Conservation (phyloP, 2,113 vertebrate genomes). For the Notarius quadriscutis region DNA sequence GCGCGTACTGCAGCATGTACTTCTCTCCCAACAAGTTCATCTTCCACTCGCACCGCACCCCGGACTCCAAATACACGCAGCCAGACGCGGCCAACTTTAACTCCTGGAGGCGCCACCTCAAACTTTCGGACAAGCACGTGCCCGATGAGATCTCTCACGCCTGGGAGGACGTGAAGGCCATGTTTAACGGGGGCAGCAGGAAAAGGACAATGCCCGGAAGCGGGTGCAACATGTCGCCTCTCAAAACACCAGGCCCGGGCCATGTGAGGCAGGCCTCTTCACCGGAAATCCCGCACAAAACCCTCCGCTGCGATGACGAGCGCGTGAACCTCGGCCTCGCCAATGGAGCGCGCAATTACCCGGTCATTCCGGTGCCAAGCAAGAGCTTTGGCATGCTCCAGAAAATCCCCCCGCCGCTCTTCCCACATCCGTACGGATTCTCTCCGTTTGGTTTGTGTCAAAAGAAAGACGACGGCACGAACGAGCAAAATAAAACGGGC, state of each 20-base stretch:
- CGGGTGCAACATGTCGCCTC: constrained; percentile 67
- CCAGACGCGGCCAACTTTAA: constrained; percentile 92
- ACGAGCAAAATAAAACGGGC: constrained; percentile 66
- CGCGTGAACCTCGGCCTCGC: constrained; percentile 66
- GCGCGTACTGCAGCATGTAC: constrained; percentile 88
- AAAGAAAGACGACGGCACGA: constrained; percentile 83
- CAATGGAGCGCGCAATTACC: constrained; percentile 81
- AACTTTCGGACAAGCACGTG: constrained; percentile 82
- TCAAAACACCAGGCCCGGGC: constrained; percentile 66
- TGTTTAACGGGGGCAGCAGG: constrained; percentile 94
- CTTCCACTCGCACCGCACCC: constrained; percentile 88
- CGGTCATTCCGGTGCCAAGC: constrained; percentile 93
- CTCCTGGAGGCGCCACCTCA: constrained; percentile 90
- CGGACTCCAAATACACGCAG: constrained; percentile 88
- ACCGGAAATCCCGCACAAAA: constrained; percentile 76
- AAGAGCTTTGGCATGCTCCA: constrained; percentile 92
- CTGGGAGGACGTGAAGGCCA: constrained; percentile 97
- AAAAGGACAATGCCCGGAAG: constrained; percentile 87
- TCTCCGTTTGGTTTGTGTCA: constrained; percentile 90
- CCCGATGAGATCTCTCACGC: constrained; percentile 86
- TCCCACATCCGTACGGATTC: constrained; percentile 89
- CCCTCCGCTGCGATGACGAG: constrained; percentile 74
- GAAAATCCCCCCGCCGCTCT: constrained; percentile 87
- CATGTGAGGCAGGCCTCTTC: constrained; percentile 61
- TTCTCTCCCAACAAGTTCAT: constrained; percentile 94